Percentiles rank a stretch among this genome's conserved stretches.
These are phyloP conservation scores for Liparis tanakae DNA, from an alignment of 2,797 vertebrate species.

Conservation along the genomic window DNA sequence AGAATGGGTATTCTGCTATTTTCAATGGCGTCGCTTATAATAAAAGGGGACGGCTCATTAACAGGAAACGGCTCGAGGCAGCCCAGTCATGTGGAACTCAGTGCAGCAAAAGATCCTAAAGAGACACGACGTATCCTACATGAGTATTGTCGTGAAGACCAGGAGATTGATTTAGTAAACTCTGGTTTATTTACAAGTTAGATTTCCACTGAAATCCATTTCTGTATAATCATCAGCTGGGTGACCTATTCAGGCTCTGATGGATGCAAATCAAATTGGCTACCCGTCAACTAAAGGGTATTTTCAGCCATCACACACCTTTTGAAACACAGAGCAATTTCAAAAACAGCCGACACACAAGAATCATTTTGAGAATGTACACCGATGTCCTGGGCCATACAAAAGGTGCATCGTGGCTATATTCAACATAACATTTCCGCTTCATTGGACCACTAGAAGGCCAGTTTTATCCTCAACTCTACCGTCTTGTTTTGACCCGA, in stretches of 20 bases:
- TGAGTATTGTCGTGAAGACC: slow-evolving; percentile 7
- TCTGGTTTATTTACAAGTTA: slow-evolving; percentile 18
- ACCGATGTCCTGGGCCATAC: background rate
- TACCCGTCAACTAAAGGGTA: slow-evolving; percentile 18
- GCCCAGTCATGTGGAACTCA: slow-evolving; percentile 1
- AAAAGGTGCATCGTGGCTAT: background rate
- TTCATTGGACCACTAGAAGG: slow-evolving; percentile 3
- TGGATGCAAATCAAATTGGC: slow-evolving; percentile 12
- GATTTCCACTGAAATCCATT: slow-evolving; percentile 22
- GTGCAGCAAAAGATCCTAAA: background rate
- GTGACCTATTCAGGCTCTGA: slow-evolving; percentile 25
- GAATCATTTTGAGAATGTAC: background rate
- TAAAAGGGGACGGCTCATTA: background rate
- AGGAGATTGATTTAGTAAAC: slow-evolving; percentile 10
- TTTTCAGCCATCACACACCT: slow-evolving; percentile 31
- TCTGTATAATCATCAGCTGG: slow-evolving; percentile 26
- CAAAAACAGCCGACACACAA: slow-evolving; percentile 9
- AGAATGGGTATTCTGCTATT: background rate
- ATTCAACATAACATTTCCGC: background rate
- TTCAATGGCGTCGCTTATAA: slow-evolving; percentile 6
- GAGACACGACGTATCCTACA: slow-evolving; percentile 1
- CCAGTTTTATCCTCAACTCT: background rate
- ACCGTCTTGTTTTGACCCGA: background rate
- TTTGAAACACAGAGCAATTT: slow-evolving; percentile 2
- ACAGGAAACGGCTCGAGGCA: background rate